Evolutionary conservation across 2,797 vertebrate genomes (phyloP), one percentile per base, ranked within the genome.

Genomic region (Crocodylus rhombifer): DNA sequence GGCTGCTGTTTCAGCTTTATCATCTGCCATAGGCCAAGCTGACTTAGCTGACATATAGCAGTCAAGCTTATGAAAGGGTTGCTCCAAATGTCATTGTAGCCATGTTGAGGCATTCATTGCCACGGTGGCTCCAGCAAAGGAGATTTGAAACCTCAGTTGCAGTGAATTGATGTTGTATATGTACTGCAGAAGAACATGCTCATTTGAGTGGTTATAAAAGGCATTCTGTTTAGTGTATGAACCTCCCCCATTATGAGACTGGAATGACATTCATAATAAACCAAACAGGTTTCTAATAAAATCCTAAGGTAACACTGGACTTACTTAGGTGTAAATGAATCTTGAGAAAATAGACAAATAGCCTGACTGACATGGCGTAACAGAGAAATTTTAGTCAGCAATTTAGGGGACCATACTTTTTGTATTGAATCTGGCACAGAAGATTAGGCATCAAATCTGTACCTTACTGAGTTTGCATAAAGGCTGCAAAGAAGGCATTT

Each of bases 71-170:
- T 58, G 25, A 26, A 8, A 28, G 55, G n/a, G 4, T 16, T 84
- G 33, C 63, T 51, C 42, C 8, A 51, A 51, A 51, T 51, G 42
- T 11, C 67, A 65, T 0, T 0, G 26, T 36, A 20, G 23, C 69
- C 16, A 77, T n/a, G 42, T 74, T 15, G 77, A 85, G 82, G 3
- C 12, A 2, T 5, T 30, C 36, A 77, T 82, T 82, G 61, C 64
- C 77, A 0, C 11, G 13, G 1, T 14, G 63, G 8, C 76, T 51
- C 42, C 9, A 10, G 42, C 42, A 51, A 51, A 51, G 42, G 42
- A 51, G 42, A 51, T 51, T 51, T 26, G 60, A 86, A n/a, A 17
- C 7, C 30, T 58, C 17, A 75, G 76, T 83, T 92, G n/a, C 61
- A 60, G 79, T 58, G 76, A 82, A 12, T 26, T 82, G 77, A 57